Evolutionary conservation across 1,140 invertebrate species (phyloP).

Genomic region (Triops longicaudatus): DNA sequence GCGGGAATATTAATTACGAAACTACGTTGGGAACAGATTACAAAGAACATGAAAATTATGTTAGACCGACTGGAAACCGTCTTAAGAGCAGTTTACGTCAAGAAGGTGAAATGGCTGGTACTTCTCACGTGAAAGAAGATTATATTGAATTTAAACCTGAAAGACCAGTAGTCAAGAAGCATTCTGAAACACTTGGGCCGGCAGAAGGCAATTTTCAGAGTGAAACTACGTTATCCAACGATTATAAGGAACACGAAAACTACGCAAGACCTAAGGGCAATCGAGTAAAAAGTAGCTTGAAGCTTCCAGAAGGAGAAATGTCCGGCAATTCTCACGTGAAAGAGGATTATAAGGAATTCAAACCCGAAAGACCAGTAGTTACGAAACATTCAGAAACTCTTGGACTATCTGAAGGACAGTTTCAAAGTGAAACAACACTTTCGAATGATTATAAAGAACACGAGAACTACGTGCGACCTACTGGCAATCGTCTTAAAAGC

Average conservation of each 20-base stretch:
- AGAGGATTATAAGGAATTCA: not conserved
- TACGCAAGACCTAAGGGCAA: not conserved
- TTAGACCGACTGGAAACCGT: not conserved
- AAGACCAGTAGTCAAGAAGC: not conserved
- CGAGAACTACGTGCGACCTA: not conserved
- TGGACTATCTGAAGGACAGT: not conserved
- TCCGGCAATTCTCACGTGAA: not conserved
- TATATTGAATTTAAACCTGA: not conserved
- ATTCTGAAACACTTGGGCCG: not conserved
- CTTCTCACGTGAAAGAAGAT: not conserved
- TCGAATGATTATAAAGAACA: not conserved
- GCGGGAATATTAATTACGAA: not conserved
- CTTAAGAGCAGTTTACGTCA: not conserved
- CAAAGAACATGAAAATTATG: not conserved
- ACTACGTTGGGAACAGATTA: not conserved
- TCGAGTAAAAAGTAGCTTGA: not conserved
- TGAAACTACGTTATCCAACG: not conserved
- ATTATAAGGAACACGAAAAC: not conserved
- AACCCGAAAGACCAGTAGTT: not conserved
- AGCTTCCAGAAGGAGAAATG: not conserved
- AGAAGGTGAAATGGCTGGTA: not conserved
- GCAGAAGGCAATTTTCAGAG: not conserved
- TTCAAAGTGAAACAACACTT: not conserved
- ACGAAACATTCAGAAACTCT: not conserved
- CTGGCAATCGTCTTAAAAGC: not conserved